Conservation (phyloP, 2,797 vertebrate species). For the Siniperca undulata region DNA sequence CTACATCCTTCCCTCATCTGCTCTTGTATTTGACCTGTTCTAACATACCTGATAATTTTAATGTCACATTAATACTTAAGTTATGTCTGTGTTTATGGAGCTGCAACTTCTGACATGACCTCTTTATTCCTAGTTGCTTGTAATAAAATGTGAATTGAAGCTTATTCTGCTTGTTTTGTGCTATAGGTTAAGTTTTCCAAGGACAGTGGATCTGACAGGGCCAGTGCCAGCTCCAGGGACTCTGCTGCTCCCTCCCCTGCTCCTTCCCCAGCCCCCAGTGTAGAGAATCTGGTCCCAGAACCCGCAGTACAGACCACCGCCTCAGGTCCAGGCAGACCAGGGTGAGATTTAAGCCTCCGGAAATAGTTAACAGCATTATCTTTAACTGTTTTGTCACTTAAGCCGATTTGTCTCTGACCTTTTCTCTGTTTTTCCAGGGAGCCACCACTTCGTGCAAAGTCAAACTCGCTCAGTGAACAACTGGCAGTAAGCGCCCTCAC, state of each 20-base stretch:
- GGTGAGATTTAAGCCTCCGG: conserved; percentile 79
- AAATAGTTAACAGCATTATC: not conserved
- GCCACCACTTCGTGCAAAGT: conserved; percentile 89
- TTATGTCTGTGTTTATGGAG: not conserved
- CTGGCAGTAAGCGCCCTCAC: conserved; percentile 83
- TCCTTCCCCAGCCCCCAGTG: conserved; percentile 86
- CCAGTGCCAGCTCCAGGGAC: conserved; percentile 86
- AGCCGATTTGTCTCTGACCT: not conserved
- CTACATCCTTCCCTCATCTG: not conserved
- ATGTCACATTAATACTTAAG: not conserved
- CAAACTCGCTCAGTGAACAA: conserved; percentile 94
- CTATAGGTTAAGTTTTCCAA: conserved; percentile 91
- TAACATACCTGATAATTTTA: not conserved
- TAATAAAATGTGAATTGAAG: not conserved
- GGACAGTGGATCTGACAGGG: conserved; percentile 86
- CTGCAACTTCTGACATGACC: rapidly evolving
- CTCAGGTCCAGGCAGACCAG: conserved; percentile 85
- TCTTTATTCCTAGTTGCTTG: not conserved
- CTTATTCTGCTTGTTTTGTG: conserved; percentile 14
- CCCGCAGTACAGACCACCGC: conserved; percentile 71
- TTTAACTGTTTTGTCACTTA: not conserved
- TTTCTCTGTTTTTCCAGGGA: conserved; percentile 84
- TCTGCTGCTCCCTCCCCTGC: conserved; percentile 87
- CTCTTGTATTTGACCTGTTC: not conserved
- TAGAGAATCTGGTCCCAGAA: conserved; percentile 87